A percentile compares a stretch with the other conserved stretches of the same genome.
Conservation (phyloP, 2,797 vertebrate genomes). For the Tragopan temminckii region DNA sequence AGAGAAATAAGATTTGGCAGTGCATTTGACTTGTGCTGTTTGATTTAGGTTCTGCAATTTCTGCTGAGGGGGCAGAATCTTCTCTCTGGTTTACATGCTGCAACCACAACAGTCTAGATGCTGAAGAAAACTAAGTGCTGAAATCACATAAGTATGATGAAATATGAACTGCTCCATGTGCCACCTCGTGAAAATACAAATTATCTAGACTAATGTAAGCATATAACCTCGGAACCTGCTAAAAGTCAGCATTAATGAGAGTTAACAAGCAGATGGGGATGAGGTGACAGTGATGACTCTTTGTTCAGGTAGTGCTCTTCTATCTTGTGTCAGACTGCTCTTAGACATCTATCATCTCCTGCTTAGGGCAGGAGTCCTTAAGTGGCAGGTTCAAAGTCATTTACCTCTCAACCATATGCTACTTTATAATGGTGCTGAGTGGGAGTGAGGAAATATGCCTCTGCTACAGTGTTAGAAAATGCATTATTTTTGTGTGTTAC, state of each 20-base stretch:
- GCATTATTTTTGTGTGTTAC: neutral
- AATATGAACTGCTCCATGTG: neutral
- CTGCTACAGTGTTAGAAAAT: neutral
- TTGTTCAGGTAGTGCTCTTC: neutral
- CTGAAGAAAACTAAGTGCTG: neutral
- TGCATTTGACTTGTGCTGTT: neutral
- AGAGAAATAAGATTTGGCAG: neutral
- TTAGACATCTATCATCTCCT: neutral
- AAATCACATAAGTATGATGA: neutral
- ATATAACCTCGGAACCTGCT: neutral
- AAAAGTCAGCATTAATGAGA: neutral
- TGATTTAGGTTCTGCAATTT: neutral
- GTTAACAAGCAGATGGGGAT: neutral
- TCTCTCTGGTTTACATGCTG: neutral
- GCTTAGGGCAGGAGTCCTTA: neutral
- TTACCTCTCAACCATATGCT: neutral
- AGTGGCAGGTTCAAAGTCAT: neutral
- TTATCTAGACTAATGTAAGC: neutral
- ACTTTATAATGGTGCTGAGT: neutral
- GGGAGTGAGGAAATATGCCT: neutral
- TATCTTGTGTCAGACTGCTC: neutral
- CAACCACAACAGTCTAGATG: neutral
- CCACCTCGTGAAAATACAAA: neutral
- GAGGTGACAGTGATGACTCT: neutral
- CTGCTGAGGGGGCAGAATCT: constrained; percentile 36